These are phyloP conservation scores for Chironomus striatipennis DNA, from an alignment of 1,140 invertebrate species.

Conservation along the genomic window DNA sequence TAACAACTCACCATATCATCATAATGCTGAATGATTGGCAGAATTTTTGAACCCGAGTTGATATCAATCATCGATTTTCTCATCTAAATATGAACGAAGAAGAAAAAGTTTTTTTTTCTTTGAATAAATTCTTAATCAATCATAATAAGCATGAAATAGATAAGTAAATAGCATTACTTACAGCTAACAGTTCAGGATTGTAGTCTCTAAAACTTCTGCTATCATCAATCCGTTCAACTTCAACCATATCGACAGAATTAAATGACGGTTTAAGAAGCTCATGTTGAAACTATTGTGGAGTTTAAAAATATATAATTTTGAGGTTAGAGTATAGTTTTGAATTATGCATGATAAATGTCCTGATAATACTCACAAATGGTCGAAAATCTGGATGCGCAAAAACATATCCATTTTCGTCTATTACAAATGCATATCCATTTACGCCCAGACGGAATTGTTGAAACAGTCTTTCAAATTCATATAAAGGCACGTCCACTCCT, in stretches of 20 bases:
- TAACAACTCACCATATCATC: constrained; percentile 10
- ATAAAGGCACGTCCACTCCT: constrained; percentile 73
- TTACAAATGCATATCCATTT: not conserved
- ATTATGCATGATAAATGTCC: no score
- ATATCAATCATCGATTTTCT: not conserved
- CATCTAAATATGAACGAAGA: not conserved
- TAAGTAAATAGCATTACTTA: not conserved
- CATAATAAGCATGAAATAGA: no score
- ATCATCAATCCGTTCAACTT: not conserved
- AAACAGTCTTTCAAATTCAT: constrained; percentile 10
- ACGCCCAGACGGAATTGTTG: constrained; percentile 5
- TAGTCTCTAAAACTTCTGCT: not conserved
- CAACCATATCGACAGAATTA: constrained; percentile 15
- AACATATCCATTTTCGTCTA: constrained; percentile 1
- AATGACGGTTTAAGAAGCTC: not conserved
- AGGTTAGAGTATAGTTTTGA: no score
- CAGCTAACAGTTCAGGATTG: not conserved
- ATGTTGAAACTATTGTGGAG: not conserved
- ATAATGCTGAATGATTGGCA: not conserved
- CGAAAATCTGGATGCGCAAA: constrained; percentile 5
- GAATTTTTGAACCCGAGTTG: not conserved
- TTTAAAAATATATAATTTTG: not conserved
- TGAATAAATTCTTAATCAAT: no score
- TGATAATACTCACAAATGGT: not conserved
- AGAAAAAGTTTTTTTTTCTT: no score